A percentile compares a stretch with the other conserved stretches of the same genome.
Evolutionary conservation across 2,113 vertebrate genomes (phyloP).

Genomic region (Gallinago undulata): DNA sequence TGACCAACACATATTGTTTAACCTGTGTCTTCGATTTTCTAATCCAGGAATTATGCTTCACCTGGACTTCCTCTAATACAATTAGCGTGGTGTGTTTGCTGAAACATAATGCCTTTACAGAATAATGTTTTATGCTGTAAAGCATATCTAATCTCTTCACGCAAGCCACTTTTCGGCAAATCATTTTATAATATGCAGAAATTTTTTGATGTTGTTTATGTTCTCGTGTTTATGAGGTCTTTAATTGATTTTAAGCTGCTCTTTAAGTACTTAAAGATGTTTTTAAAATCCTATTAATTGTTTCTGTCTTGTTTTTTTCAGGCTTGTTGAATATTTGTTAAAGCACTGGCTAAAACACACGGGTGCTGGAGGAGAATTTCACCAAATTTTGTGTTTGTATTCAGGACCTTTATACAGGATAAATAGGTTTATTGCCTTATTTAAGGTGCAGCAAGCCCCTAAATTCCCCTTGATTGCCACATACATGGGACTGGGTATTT

Average conservation of each 20-base stretch:
- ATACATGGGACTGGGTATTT: neutral
- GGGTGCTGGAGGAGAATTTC: neutral
- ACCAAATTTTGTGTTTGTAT: neutral
- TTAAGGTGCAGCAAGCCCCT: neutral
- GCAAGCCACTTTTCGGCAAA: slow-evolving; percentile 16
- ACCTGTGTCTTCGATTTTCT: neutral
- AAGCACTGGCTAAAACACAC: accelerated
- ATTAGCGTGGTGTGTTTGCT: slow-evolving; percentile 53
- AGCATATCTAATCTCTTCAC: slow-evolving; percentile 61
- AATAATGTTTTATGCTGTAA: slow-evolving; percentile 54
- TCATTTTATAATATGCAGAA: slow-evolving; percentile 51
- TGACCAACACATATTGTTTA: neutral
- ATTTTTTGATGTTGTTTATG: slow-evolving; percentile 30
- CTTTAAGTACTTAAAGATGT: slow-evolving; percentile 19
- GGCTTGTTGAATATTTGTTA: slow-evolving; percentile 14
- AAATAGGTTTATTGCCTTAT: neutral
- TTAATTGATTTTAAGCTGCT: slow-evolving; percentile 53
- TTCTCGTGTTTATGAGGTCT: slow-evolving; percentile 4
- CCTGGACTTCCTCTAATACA: slow-evolving; percentile 48
- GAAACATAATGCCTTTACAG: slow-evolving; percentile 54
- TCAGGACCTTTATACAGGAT: neutral
- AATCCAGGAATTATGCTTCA: slow-evolving; percentile 55
- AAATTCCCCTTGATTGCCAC: neutral
- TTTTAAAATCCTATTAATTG: slow-evolving; percentile 24
- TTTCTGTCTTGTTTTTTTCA: neutral